Evolutionary conservation across 2,797 vertebrate species (phyloP).

Genomic region (Pogoniulus pusillus): DNA sequence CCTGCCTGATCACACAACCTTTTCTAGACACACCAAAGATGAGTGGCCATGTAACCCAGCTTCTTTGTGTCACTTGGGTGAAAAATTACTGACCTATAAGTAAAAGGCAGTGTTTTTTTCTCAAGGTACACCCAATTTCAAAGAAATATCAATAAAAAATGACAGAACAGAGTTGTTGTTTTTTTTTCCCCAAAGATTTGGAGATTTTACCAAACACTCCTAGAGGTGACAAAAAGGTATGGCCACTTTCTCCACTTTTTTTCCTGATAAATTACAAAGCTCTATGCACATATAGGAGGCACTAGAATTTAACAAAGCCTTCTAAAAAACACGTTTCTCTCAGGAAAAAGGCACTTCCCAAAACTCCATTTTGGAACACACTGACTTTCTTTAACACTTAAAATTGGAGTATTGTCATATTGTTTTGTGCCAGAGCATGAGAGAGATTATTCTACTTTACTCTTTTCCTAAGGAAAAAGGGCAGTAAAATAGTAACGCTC

Average conservation of each 20-base stretch:
- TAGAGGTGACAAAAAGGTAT: neutral
- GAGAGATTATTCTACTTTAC: too few species aligned
- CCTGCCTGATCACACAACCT: neutral
- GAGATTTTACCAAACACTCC: too few species aligned
- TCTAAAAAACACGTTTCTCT: rapidly evolving
- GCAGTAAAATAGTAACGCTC: too few species aligned
- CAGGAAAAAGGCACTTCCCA: rapidly evolving
- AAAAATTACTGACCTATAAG: neutral
- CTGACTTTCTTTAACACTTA: neutral
- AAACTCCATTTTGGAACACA: neutral
- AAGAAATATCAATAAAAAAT: neutral
- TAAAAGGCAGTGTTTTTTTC: neutral
- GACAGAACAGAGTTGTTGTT: neutral
- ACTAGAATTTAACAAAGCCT: neutral
- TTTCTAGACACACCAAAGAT: neutral
- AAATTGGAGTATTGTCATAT: too few species aligned
- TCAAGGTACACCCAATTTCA: neutral
- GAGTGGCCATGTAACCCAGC: rapidly evolving
- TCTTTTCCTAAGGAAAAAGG: too few species aligned
- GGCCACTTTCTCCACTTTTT: neutral
- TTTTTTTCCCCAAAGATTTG: neutral
- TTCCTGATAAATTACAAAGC: neutral
- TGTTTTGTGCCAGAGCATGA: too few species aligned
- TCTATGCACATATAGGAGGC: neutral
- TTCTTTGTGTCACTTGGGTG: neutral